Base-by-base conservation (phyloP, 2,113 vertebrate genomes). In the Atherinomorus stipes region DNA sequence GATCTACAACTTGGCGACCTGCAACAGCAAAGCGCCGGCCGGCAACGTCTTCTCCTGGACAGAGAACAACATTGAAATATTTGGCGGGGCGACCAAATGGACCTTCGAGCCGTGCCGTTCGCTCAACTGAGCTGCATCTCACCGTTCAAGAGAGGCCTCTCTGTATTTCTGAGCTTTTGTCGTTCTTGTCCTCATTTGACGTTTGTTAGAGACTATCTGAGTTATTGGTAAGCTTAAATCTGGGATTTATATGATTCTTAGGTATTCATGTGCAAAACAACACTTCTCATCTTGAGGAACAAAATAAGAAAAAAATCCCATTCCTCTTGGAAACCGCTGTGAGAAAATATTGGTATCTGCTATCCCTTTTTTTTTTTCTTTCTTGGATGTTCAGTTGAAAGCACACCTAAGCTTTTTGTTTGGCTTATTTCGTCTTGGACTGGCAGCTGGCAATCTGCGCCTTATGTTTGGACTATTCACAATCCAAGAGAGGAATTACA, bases 41-140 rank as follows among this genome's bases (percentile, higher is more conserved):
- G 98, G 98, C 53, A 98, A 97, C 6, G 98, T 99, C 76, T 96
- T 99, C 83, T 94, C 96, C 65, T 99, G 98, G 98, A 94, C 95
- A 0, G 97, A 98, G 89, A 86, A 88, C 90, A 97, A 94, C 93
- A 96, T 98, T 1, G 97, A 99, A 75, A 94, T 98, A 87, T 98
- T 95, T 4, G 98, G 98, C 0, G 98, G 98, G 16, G 95, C 96
- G 28, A 96, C 96, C 90, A 98, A 98, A 90, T 98, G 97, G 97
- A 96, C 96, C 87, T 99, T 99, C 18, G 97, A 98, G 89, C 96
- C 96, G 58, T 99, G 98, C 50, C 96, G 96, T 82, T 96, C 96
- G 83, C 90, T 95, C 94, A 99, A 97, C 95, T 99, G 94, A 96
- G 67, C 67, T 78, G 86, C 64, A 40, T 25, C 58, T 47, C 56